These are phyloP conservation scores for Toxotes lorentzi DNA, from an alignment of 2,797 vertebrate genomes.

Conservation along the genomic window DNA sequence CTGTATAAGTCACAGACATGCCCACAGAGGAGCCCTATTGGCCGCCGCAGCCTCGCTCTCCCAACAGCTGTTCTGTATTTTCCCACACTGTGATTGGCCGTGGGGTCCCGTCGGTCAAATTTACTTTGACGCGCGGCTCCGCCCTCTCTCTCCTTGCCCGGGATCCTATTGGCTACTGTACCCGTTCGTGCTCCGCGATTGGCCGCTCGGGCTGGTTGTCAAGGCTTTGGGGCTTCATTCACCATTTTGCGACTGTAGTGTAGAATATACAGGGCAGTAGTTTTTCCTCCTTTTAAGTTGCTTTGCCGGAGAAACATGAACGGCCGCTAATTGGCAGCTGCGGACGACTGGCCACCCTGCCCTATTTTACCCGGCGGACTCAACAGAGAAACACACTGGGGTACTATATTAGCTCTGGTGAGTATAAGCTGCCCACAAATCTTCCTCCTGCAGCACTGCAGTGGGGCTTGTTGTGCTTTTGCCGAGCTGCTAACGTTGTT, in stretches of 20 bases:
- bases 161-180: conserved; percentile 87
- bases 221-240: conserved; percentile 95
- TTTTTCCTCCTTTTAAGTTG: conserved; percentile 84
- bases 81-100: conserved; percentile 84
- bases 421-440: conserved; percentile 78
- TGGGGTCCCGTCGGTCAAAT: conserved; percentile 68
- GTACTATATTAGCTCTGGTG: conserved; percentile 69
- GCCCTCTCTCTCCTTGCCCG: conserved; percentile 57
- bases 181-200: conserved; percentile 83
- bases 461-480: conserved; percentile 74
- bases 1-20: conserved; percentile 66
- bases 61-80: conserved; percentile 85
- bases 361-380: conserved; percentile 69
- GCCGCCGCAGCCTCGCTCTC: conserved; percentile 81
- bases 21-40: conserved; percentile 77
- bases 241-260: conserved; percentile 98
- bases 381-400: conserved; percentile 40
- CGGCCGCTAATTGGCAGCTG: conserved; percentile 65
- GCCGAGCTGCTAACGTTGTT: conserved; percentile 64
- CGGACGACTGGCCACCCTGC: conserved; percentile 67
- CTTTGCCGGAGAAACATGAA: conserved; percentile 80
- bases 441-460: conserved; percentile 83
- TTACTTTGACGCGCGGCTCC: conserved; percentile 74
- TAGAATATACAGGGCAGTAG: conserved; percentile 88
- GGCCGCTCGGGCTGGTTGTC: conserved; percentile 89